Evolutionary conservation across 2,797 vertebrate genomes (phyloP), one percentile per base, ranked within the genome.

Genomic region (Sebastes dallii): DNA sequence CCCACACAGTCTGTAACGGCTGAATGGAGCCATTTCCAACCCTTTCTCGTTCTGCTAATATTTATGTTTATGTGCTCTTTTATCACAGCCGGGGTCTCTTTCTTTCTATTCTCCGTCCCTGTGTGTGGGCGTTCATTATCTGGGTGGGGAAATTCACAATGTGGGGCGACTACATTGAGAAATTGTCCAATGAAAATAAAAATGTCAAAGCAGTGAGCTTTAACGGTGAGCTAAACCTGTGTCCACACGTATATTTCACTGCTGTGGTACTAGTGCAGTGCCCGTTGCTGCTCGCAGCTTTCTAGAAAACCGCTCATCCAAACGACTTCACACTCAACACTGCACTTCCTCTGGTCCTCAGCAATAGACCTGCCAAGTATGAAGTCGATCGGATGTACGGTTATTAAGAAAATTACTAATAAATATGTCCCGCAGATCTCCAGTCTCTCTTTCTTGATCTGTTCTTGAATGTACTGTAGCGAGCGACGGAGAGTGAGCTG

Each of bases 1-100:
- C 85, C 80, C 61, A 82, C 84, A 56, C 72, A 50, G 58, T 58
- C 80, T 56, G 42, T 82, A 34, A 66, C 24, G 46, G 79, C 25
- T 68, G 62, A 77, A 46, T 29, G 36, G 52, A 86, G 70, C 34
- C 64, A 61, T 55, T 62, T 71, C 70, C 18, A 39, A 13, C 55
- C 0, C 24, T 56, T 11, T 56, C 55, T 56, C 16, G 0, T 50
- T 56, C 67, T n/a, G 32, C 11, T 61, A 50, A 46, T 65, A 68
- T 69, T 59, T 24, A 34, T 46, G 16, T 42, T 42, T 73, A 13
- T 64, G 29, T 39, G 52, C 14, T 72, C 60, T 74, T 72, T 60
- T 59, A 55, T 75, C 42, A 71, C 72, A 52, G 30, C 60, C 59
- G 32, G 34, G 10, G 22, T 68, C 30, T 52, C 20, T 66, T n/a